These are phyloP conservation scores for Chrysogorgia sp. DNA, from an alignment of 92 coral and sea anemone species.

Conservation along the genomic window DNA sequence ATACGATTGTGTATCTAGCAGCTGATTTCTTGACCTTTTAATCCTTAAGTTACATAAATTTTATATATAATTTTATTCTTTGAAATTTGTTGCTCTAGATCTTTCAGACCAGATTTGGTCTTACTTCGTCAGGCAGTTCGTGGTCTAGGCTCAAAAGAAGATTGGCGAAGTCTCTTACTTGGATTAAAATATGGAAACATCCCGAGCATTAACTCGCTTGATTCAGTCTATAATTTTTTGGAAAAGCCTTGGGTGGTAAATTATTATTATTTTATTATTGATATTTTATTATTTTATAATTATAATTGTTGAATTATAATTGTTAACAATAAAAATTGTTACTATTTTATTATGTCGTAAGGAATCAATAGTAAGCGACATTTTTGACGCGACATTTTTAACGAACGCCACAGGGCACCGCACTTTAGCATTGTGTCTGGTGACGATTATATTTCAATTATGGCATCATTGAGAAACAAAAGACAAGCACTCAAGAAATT, in stretches of 20 bases:
- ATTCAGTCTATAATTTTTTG: conserved; percentile 85
- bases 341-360: neutral
- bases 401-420: too few relatives aligned
- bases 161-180: conserved; percentile 77
- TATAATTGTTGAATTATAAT: neutral
- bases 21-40: too few relatives aligned
- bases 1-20: too few relatives aligned
- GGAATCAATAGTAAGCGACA: too few relatives aligned
- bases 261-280: neutral
- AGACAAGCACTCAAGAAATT: too few relatives aligned
- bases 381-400: too few relatives aligned
- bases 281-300: neutral
- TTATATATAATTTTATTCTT: neutral
- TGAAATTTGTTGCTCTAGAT: conserved; percentile 45
- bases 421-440: too few relatives aligned
- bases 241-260: conserved; percentile 99
- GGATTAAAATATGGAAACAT: conserved; percentile 95
- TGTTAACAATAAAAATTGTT: too few relatives aligned
- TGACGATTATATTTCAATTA: neutral
- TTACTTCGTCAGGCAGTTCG: conserved; percentile 89
- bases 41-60: neutral
- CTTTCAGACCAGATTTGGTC: conserved; percentile 97
- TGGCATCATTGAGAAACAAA: too few relatives aligned
- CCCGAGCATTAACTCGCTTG: conserved; percentile 88
- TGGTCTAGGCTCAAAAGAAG: conserved; percentile 92